phyloP scores from a whole-genome alignment of 2,797 vertebrate genomes.

The Hydrophis major region DNA sequence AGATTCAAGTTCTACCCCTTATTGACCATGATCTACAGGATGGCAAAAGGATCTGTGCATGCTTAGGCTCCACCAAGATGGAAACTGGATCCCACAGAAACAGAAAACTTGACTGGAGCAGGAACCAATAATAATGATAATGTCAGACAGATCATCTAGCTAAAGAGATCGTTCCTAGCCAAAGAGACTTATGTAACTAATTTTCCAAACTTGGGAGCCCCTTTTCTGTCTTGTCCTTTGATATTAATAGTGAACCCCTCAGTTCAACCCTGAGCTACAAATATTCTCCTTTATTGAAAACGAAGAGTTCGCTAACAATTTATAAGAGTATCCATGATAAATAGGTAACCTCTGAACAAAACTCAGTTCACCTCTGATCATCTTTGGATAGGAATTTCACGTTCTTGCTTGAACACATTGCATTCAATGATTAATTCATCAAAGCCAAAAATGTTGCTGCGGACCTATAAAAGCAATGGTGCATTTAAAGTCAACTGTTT shows the following conservation, averaged over 20 bases:
- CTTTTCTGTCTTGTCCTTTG: neutral
- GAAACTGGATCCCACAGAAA: neutral
- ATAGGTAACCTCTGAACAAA: neutral
- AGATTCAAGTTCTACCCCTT: neutral
- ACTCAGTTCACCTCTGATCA: neutral
- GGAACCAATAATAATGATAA: neutral
- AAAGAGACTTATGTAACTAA: neutral
- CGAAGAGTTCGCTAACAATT: neutral
- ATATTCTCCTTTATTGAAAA: neutral
- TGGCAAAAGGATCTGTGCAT: neutral
- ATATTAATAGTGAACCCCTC: no score
- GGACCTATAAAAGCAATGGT: neutral
- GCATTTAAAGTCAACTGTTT: neutral
- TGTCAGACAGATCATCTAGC: neutral
- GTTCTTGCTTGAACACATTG: neutral
- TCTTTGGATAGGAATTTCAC: neutral
- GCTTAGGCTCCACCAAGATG: neutral
- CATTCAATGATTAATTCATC: neutral
- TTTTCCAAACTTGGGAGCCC: neutral
- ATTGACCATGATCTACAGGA: neutral
- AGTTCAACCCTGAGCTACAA: neutral
- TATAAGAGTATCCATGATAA: neutral
- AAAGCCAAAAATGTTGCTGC: neutral
- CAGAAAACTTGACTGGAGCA: neutral
- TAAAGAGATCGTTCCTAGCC: neutral